Evolutionary conservation across 2,888 invertebrate species (phyloP).

Genomic region (Protophormia terraenovae): DNA sequence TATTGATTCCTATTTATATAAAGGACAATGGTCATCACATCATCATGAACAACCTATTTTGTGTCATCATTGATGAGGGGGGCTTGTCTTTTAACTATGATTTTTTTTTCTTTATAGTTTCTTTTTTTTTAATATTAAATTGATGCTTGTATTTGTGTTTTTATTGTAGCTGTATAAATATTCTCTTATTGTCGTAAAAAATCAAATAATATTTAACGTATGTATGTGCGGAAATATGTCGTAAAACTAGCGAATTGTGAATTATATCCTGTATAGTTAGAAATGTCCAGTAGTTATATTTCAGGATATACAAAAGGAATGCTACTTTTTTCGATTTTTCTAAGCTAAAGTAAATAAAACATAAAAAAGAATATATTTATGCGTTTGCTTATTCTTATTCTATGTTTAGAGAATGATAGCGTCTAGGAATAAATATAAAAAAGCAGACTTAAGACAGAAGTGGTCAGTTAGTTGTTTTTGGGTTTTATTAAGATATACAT

Average conservation of each 20-base stretch:
- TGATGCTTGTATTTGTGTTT: slow-evolving; percentile 44
- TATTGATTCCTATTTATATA: slow-evolving; percentile 49
- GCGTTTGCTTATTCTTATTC: slow-evolving; percentile 1
- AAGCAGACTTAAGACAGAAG: slow-evolving; percentile 45
- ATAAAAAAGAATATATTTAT: slow-evolving; percentile 47
- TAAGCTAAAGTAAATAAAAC: slow-evolving; percentile 71
- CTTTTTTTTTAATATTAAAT: slow-evolving; percentile 63
- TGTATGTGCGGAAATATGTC: slow-evolving; percentile 76
- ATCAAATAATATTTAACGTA: slow-evolving; percentile 68
- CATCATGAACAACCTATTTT: slow-evolving; percentile 2
- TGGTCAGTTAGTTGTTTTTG: slow-evolving; percentile 47
- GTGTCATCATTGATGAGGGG: slow-evolving; percentile 57
- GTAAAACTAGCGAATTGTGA: slow-evolving; percentile 80
- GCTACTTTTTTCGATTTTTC: slow-evolving; percentile 27
- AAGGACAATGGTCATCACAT: slow-evolving; percentile 64
- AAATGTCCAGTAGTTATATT: slow-evolving; percentile 74
- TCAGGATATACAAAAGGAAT: slow-evolving; percentile 75
- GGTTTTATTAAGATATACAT: no score
- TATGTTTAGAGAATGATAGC: background rate
- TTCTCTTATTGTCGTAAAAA: slow-evolving; percentile 58
- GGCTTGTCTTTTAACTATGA: slow-evolving; percentile 64
- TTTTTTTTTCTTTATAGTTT: slow-evolving; percentile 46
- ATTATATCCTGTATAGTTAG: slow-evolving; percentile 74
- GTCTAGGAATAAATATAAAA: slow-evolving; percentile 22
- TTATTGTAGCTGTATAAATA: slow-evolving; percentile 58